A percentile compares a stretch with the other conserved stretches of the same genome.
Conservation (phyloP, 2,888 invertebrate species). For the Himalopsyche anomala region DNA sequence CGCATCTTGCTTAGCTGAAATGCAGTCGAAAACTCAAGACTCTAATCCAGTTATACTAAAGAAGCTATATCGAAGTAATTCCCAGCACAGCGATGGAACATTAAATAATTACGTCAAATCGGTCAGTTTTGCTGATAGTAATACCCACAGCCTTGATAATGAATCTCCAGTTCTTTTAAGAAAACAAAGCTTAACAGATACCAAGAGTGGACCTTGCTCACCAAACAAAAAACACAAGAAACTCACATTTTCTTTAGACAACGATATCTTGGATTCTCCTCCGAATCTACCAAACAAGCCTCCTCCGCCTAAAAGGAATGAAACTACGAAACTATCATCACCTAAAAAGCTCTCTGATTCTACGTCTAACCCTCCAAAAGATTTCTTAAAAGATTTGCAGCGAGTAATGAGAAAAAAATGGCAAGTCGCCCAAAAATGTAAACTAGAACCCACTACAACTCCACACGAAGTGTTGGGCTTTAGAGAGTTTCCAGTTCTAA, state of each 20-base stretch:
- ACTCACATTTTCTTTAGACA: slow-evolving; percentile 80
- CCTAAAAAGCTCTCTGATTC: slow-evolving; percentile 87
- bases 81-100: slow-evolving; percentile 39
- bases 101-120: slow-evolving; percentile 45
- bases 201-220: slow-evolving; percentile 65
- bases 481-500: slow-evolving; percentile 84
- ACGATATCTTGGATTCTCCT: slow-evolving; percentile 72
- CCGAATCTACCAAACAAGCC: slow-evolving; percentile 82
- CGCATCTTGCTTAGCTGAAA: slow-evolving; percentile 58
- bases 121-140: slow-evolving; percentile 54
- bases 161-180: slow-evolving; percentile 67
- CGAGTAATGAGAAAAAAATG: slow-evolving; percentile 95
- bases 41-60: slow-evolving; percentile 55
- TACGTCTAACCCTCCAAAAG: slow-evolving; percentile 85
- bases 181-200: slow-evolving; percentile 76
- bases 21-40: slow-evolving; percentile 55
- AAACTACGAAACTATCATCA: slow-evolving; percentile 84
- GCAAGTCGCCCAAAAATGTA: slow-evolving; percentile 95
- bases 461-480: slow-evolving; percentile 95
- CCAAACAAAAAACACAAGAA: slow-evolving; percentile 79
- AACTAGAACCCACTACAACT: slow-evolving; percentile 90
- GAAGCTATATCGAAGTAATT: slow-evolving; percentile 46
- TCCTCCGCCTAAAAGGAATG: slow-evolving; percentile 85
- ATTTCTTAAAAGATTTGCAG: slow-evolving; percentile 92
- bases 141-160: slow-evolving; percentile 43